Conservation (phyloP, 2,797 vertebrate species). For the Gobionotothen gibberifrons region DNA sequence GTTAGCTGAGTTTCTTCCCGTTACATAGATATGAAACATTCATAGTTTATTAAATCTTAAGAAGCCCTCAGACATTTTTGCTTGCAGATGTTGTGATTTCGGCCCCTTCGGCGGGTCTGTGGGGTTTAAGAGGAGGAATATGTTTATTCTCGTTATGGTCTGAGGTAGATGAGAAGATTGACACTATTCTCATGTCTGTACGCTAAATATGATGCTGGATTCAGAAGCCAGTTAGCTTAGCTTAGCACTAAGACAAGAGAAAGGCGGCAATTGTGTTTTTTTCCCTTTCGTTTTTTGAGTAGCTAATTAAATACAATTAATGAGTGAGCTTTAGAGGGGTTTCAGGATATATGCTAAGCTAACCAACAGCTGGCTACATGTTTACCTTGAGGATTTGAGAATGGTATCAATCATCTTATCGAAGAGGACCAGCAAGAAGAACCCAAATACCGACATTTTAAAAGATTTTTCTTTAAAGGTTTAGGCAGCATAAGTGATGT, state of each 20-base stretch:
- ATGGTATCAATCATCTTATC: too few relatives aligned
- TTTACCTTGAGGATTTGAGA: too few relatives aligned
- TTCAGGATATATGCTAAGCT: neutral
- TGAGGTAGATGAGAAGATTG: neutral
- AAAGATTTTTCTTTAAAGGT: neutral
- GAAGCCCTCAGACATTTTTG: too few relatives aligned
- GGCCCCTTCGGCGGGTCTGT: too few relatives aligned
- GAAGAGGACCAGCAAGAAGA: neutral
- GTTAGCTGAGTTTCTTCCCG: too few relatives aligned
- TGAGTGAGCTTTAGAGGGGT: neutral
- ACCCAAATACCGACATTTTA: neutral
- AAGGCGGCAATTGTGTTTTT: neutral
- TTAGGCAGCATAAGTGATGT: neutral
- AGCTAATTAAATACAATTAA: neutral
- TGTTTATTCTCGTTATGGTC: neutral
- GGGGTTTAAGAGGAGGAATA: too few relatives aligned
- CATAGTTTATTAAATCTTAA: too few relatives aligned
- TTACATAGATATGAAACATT: too few relatives aligned
- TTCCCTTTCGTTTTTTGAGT: neutral
- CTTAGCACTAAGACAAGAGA: neutral
- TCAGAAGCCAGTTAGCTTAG: neutral
- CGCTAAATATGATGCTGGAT: neutral
- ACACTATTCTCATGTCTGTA: neutral
- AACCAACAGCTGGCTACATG: neutral
- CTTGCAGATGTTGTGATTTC: too few relatives aligned